phyloP scores from a whole-genome alignment of 2,888 invertebrate species.

The Mimas tiliae region DNA sequence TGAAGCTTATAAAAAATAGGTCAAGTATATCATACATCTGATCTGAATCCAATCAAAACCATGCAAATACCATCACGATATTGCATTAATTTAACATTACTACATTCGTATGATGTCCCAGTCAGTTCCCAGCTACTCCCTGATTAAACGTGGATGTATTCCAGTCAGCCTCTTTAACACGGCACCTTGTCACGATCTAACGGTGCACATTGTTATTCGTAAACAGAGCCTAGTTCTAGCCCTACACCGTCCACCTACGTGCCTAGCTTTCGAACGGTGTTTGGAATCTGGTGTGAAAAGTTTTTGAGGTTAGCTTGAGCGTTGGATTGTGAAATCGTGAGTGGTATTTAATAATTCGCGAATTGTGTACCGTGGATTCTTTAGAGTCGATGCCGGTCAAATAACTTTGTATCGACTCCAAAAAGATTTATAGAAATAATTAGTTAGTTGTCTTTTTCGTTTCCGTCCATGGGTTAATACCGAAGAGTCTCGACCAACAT shows the following conservation, averaged over 20 bases:
- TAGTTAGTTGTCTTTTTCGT: no score
- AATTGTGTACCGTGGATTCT: background rate
- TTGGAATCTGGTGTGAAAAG: constrained; percentile 31
- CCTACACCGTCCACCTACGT: constrained; percentile 51
- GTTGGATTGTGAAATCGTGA: background rate
- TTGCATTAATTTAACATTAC: background rate
- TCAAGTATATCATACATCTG: background rate
- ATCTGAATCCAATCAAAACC: constrained; percentile 8
- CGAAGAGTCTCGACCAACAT: no score
- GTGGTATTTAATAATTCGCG: background rate
- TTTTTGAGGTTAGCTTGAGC: background rate
- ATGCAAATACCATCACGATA: constrained; percentile 14
- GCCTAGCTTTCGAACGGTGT: constrained; percentile 51
- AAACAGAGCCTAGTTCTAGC: constrained; percentile 43
- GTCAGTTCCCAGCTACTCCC: constrained; percentile 26
- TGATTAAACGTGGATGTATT: constrained; percentile 33
- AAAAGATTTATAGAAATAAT: no score
- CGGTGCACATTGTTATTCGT: constrained; percentile 53
- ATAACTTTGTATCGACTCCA: no score
- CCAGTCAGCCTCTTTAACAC: constrained; percentile 42
- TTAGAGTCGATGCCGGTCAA: no score
- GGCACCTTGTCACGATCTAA: constrained; percentile 57
- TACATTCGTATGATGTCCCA: constrained; percentile 3
- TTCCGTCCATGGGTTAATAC: no score
- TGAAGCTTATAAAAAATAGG: background rate